Percentiles rank a stretch among this genome's conserved stretches.
phyloP scores from a whole-genome alignment of 2,113 vertebrate genomes.

The Silurus asotus region DNA sequence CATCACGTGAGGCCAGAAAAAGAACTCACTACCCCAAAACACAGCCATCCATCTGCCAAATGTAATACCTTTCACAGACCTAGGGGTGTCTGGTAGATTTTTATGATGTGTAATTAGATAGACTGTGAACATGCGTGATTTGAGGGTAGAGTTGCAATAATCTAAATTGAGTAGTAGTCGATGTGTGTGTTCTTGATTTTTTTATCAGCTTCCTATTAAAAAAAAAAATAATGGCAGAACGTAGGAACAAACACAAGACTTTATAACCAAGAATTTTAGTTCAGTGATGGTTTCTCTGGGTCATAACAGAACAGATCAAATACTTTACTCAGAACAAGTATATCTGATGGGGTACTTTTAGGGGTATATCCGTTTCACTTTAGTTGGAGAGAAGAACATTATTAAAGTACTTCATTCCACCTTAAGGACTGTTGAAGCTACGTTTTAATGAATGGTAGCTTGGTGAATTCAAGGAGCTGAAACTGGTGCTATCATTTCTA shows the following conservation, averaged over 20 bases:
- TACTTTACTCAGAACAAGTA: background rate
- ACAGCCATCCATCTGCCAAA: slow-evolving; percentile 53
- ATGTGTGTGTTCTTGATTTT: slow-evolving; percentile 60
- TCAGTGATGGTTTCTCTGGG: slow-evolving; percentile 43
- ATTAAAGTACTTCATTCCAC: background rate
- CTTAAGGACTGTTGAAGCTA: background rate
- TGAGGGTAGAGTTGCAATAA: slow-evolving; percentile 71
- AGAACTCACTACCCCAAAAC: slow-evolving; percentile 40
- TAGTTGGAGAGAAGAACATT: background rate
- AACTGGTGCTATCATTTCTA: slow-evolving; percentile 69
- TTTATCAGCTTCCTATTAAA: slow-evolving; percentile 51
- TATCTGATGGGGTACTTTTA: background rate
- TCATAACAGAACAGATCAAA: slow-evolving; percentile 8
- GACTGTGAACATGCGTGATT: slow-evolving; percentile 64
- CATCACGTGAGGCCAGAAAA: slow-evolving; percentile 24
- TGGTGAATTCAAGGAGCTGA: background rate
- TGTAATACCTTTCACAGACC: slow-evolving; percentile 50
- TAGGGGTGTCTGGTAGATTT: slow-evolving; percentile 59
- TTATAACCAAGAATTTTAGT: slow-evolving; percentile 52
- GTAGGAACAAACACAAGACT: slow-evolving; percentile 46
- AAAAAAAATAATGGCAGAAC: slow-evolving; percentile 39
- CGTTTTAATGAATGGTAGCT: background rate
- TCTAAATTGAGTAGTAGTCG: slow-evolving; percentile 62
- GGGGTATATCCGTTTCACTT: background rate
- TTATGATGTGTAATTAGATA: slow-evolving; percentile 59